phyloP scores from a whole-genome alignment of 2,113 vertebrate species.

The Prolemur simus region DNA sequence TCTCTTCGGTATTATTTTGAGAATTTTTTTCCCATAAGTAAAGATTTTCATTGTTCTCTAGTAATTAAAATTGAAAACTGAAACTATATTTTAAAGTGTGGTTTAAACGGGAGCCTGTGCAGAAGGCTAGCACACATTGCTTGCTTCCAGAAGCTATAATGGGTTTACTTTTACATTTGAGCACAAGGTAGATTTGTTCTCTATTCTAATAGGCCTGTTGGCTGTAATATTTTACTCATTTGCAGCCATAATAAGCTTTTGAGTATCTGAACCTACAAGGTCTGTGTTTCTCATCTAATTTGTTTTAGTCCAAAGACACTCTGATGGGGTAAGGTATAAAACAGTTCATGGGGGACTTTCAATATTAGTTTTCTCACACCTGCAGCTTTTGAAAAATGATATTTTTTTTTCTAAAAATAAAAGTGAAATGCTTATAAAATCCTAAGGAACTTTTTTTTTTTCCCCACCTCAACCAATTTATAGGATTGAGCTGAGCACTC shows the following conservation, averaged over 20 bases:
- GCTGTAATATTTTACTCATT: neutral
- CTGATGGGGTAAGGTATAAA: neutral
- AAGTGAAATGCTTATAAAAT: constrained; percentile 63
- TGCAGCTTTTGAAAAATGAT: constrained; percentile 60
- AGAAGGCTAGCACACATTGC: neutral
- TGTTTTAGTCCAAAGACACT: constrained; percentile 46
- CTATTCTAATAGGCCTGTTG: constrained; percentile 1
- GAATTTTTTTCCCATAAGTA: neutral
- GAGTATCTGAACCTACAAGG: neutral
- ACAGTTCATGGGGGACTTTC: constrained; percentile 55
- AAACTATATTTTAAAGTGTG: neutral
- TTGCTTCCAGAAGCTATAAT: neutral
- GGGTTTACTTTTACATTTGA: neutral
- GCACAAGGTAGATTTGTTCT: neutral
- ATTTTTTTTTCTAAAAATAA: constrained; percentile 45
- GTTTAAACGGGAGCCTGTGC: neutral
- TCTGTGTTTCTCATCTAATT: constrained; percentile 57
- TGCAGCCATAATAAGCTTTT: constrained; percentile 61
- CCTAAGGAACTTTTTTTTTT: constrained; percentile 53
- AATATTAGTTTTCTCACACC: constrained; percentile 58
- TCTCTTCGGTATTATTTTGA: neutral
- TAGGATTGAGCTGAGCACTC: constrained; percentile 31
- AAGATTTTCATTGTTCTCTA: neutral
- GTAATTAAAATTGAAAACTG: neutral
- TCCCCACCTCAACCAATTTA: constrained; percentile 60